Base-by-base conservation (phyloP, 2,888 invertebrate species). In the Automeris io region DNA sequence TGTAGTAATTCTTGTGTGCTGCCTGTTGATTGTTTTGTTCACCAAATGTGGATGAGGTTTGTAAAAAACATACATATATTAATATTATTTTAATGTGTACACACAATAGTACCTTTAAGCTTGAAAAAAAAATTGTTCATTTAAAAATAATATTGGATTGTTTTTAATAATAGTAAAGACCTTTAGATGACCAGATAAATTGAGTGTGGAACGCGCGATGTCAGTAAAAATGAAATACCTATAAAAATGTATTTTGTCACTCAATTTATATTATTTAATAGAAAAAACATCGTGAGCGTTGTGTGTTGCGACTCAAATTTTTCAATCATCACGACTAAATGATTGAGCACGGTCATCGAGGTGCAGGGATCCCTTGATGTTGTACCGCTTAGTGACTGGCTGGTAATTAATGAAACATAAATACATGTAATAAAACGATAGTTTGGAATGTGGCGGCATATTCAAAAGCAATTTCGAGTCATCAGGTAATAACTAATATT, bases 401-500 rank as follows among this genome's bases (percentile, higher is more conserved):
- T 48, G 56, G 65, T 72, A 77, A 79, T 78, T 76, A 79, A 79
- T 74, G 71, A 72, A 78, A 68, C 69, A 70, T 72, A 71, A 76
- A 70, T 61, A 71, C 57, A 55, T 59, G 57, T 72, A 76, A 77
- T 77, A 80, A 81, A 81, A 78, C 68, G 62, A 70, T 73, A 65
- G 67, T 58, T 60, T 43, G 78, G 78, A 76, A 83, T 81, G 74
- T 60, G 77, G 68, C 83, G 78, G 80, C 73, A 59, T 68, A 67
- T 70, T 75, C 78, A 81, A 82, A 78, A 75, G 76, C 66, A 47
- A 76, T 74, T 77, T 68, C 61, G 65, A 75, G 64, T 72, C 81
- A 82, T 81, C 77, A 69, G 71, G 73, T 78, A 79, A 85, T 83
- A 72, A 81, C 78, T 76, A 85, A 80, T 83, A 83, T 85, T 77